phyloP scores from a whole-genome alignment of 2,888 invertebrate species.

The Eupithecia tripunctaria region DNA sequence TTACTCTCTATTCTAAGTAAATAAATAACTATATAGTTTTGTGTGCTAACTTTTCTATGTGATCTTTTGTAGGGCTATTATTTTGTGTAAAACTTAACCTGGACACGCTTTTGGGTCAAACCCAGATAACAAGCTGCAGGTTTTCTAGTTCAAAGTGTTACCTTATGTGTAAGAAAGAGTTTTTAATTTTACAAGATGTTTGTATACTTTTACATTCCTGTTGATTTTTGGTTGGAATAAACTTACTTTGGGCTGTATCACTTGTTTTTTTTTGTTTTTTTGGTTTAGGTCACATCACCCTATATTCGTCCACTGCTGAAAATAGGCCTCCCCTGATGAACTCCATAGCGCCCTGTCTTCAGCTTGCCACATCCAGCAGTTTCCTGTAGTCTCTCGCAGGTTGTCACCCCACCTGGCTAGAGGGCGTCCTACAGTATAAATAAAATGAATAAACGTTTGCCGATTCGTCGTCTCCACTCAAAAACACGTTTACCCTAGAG shows the following conservation, averaged over 20 bases:
- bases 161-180: constrained; percentile 27
- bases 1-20: neutral
- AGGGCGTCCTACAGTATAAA: too few relatives aligned
- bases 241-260: constrained; percentile 41
- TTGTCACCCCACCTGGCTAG: too few relatives aligned
- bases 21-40: constrained; percentile 1
- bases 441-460: too few relatives aligned
- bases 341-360: too few relatives aligned
- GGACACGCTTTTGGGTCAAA: neutral
- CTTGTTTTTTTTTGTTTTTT: too few relatives aligned
- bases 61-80: neutral
- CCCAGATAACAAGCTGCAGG: constrained; percentile 12
- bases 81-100: constrained; percentile 5
- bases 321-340: too few relatives aligned
- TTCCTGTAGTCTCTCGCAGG: too few relatives aligned
- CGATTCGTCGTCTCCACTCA: too few relatives aligned
- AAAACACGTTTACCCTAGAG: too few relatives aligned
- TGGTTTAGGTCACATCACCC: too few relatives aligned
- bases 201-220: constrained; percentile 52
- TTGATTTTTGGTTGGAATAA: constrained; percentile 48
- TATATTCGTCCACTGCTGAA: too few relatives aligned
- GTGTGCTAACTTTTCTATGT: constrained; percentile 5
- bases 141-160: constrained; percentile 24
- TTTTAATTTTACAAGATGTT: constrained; percentile 32
- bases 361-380: too few relatives aligned